phyloP scores from a whole-genome alignment of 1,140 invertebrate species.

The Battus philenor region DNA sequence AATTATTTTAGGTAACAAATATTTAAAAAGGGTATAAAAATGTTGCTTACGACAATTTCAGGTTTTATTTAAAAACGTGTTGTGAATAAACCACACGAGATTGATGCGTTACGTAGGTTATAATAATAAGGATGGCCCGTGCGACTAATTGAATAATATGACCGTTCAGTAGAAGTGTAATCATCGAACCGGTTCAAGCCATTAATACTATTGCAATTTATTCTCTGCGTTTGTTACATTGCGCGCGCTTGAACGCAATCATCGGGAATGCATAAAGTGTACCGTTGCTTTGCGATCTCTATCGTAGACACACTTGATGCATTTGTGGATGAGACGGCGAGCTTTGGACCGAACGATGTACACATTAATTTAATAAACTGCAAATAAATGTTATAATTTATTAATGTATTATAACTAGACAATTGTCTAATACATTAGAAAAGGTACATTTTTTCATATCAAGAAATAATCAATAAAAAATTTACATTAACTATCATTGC shows the following conservation, averaged over 20 bases:
- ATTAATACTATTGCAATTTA: conserved; percentile 52
- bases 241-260: conserved; percentile 43
- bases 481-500: no score
- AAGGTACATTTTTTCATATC: no score
- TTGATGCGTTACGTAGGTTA: conserved; percentile 19
- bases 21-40: no score
- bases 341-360: conserved; percentile 18
- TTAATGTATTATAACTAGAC: no score
- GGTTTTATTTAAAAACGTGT: no score
- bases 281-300: conserved; percentile 44
- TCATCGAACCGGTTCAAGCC: conserved; percentile 43
- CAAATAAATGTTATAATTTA: no score
- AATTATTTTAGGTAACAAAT: no score
- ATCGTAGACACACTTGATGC: conserved; percentile 34
- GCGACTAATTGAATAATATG: conserved; percentile 47
- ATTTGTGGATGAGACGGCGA: conserved; percentile 17
- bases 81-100: conserved; percentile 7
- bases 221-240: conserved; percentile 24
- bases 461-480: no score
- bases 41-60: no score
- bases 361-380: no score
- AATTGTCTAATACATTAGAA: no score
- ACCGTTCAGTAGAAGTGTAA: conserved; percentile 38
- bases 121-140: conserved; percentile 21
- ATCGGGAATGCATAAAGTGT: conserved; percentile 39